Evolutionary conservation across 2,888 invertebrate genomes (phyloP).

Genomic region (Himalopsyche japonica): DNA sequence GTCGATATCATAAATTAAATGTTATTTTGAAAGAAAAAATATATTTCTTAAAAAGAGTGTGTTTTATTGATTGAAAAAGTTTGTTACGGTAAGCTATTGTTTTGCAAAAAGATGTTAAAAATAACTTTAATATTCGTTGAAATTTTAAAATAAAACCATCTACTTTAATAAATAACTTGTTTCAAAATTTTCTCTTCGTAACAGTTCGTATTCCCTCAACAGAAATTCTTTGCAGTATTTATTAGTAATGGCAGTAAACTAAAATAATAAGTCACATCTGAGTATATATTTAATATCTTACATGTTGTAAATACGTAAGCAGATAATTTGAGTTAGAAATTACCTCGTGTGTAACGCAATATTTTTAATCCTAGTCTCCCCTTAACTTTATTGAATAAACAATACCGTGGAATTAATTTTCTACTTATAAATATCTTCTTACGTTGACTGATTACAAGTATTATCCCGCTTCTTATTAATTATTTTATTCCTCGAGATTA

Average conservation of each 20-base stretch:
- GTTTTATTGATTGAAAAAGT: too few species aligned
- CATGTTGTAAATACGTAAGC: neutral
- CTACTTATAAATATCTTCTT: neutral
- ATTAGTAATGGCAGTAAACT: neutral
- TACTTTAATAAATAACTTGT: too few species aligned
- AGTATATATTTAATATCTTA: neutral
- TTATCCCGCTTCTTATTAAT: constrained; percentile 8
- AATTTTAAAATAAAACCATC: too few species aligned
- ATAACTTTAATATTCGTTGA: too few species aligned
- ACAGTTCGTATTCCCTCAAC: neutral
- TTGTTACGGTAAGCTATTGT: too few species aligned
- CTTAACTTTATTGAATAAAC: neutral
- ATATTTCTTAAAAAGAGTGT: too few species aligned
- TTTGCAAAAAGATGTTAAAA: too few species aligned
- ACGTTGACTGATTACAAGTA: neutral
- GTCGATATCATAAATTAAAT: too few species aligned
- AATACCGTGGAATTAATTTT: neutral
- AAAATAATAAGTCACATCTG: neutral
- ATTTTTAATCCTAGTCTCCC: neutral
- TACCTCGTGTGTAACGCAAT: neutral
- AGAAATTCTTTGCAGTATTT: neutral
- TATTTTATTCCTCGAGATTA: constrained; percentile 4
- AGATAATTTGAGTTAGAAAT: neutral
- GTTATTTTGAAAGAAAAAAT: too few species aligned
- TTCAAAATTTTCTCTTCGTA: neutral